phyloP scores from a whole-genome alignment of 2,797 vertebrate genomes.

The Myotis myotis region DNA sequence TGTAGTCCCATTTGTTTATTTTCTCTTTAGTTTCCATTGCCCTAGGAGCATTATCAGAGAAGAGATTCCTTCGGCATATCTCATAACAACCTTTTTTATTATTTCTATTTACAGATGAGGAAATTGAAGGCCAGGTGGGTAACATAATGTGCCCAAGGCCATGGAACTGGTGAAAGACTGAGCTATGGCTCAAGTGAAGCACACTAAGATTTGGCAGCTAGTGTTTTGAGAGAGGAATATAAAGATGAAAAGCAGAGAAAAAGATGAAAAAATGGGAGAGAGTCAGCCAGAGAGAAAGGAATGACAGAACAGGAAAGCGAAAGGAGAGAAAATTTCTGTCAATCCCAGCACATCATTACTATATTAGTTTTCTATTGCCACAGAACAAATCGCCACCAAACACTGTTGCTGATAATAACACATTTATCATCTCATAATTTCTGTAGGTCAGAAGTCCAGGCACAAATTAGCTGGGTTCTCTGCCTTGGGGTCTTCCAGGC shows the following conservation, averaged over 20 bases:
- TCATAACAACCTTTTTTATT: background rate
- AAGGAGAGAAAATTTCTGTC: background rate
- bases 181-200: background rate
- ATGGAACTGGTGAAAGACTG: background rate
- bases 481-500: background rate
- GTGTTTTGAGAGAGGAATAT: background rate
- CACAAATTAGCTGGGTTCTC: background rate
- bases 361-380: background rate
- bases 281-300: background rate
- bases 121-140: background rate
- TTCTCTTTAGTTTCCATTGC: no score
- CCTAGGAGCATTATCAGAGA: no score
- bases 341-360: background rate
- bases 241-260: background rate
- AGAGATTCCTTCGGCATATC: no score
- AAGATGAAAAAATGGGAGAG: background rate
- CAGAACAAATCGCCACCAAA: background rate
- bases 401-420: background rate
- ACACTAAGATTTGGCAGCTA: background rate
- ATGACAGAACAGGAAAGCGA: background rate
- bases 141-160: background rate
- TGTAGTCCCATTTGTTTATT: no score
- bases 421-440: background rate
- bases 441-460: background rate
- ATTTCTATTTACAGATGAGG: background rate